Conservation (phyloP, 2,888 invertebrate genomes). For the Diploptera punctata region DNA sequence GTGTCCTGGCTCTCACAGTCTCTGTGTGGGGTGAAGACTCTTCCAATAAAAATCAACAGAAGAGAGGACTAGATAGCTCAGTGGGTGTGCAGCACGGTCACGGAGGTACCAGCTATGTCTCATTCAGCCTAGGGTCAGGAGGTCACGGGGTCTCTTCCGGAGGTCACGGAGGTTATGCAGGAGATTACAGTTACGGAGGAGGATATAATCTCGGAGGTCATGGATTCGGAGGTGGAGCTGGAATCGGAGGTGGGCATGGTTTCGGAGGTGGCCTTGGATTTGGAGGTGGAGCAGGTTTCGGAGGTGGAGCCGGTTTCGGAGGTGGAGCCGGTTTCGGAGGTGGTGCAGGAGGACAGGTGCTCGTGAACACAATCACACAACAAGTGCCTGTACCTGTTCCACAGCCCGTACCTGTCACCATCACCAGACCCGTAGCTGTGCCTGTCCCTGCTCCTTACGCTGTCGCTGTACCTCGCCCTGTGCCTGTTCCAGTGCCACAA, state of each 20-base stretch:
- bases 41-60: neutral
- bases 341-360: neutral
- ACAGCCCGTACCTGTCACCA: neutral
- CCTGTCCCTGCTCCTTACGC: no score
- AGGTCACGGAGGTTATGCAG: neutral
- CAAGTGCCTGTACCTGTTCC: neutral
- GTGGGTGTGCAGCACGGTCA: no score
- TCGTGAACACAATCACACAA: no score
- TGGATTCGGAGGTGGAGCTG: neutral
- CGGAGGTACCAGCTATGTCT: neutral
- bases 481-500: no score
- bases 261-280: constrained; percentile 58
- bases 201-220: neutral
- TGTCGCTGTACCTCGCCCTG: no score
- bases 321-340: constrained; percentile 74
- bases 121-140: neutral
- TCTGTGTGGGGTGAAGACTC: neutral
- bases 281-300: constrained; percentile 56
- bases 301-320: constrained; percentile 76
- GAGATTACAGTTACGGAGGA: neutral
- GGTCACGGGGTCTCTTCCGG: no score
- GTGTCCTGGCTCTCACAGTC: neutral
- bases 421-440: no score
- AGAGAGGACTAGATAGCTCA: neutral
- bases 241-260: no score